Evolutionary conservation across 2,888 invertebrate species (phyloP).

Genomic region (Hydroisotoma schaefferi): DNA sequence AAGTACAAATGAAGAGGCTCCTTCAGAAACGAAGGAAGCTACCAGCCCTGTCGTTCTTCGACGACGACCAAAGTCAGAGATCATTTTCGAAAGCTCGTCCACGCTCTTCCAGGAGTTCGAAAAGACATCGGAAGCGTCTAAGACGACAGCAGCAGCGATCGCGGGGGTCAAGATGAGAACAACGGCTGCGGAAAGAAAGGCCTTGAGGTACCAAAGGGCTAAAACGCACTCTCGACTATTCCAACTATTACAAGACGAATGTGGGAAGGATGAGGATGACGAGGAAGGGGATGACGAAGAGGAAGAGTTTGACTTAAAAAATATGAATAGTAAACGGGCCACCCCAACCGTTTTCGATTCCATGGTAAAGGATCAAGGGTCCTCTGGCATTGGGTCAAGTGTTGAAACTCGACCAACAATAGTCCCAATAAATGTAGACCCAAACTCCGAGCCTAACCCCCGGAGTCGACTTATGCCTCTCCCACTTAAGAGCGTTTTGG

Average conservation of each 20-base stretch:
- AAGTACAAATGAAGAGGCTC: too few relatives aligned
- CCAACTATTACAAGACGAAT: conserved; percentile 63
- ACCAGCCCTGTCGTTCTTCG: not conserved
- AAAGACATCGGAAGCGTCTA: conserved; percentile 23
- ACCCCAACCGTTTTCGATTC: not conserved
- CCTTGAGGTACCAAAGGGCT: conserved; percentile 62
- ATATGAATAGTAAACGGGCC: conserved; percentile 22
- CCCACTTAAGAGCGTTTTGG: conserved; percentile 37
- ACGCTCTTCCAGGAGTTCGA: too few relatives aligned
- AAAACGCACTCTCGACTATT: conserved; percentile 70
- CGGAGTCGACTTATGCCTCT: conserved; percentile 39
- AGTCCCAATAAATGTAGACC: not conserved
- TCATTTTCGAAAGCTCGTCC: conserved; percentile 10
- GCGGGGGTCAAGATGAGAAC: conserved; percentile 36
- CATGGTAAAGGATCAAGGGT: not conserved
- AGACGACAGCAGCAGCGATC: conserved; percentile 8
- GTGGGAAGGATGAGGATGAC: conserved; percentile 49
- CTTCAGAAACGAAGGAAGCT: not conserved
- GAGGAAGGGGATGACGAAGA: conserved; percentile 50
- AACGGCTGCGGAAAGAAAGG: conserved; percentile 54
- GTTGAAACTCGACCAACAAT: too few relatives aligned
- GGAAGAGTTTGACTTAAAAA: conserved; percentile 46
- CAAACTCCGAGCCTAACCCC: conserved; percentile 19
- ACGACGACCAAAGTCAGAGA: conserved; percentile 37
- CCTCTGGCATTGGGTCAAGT: not conserved